Base-by-base conservation (phyloP, 2,888 invertebrate genomes). In the Heliconius sara region DNA sequence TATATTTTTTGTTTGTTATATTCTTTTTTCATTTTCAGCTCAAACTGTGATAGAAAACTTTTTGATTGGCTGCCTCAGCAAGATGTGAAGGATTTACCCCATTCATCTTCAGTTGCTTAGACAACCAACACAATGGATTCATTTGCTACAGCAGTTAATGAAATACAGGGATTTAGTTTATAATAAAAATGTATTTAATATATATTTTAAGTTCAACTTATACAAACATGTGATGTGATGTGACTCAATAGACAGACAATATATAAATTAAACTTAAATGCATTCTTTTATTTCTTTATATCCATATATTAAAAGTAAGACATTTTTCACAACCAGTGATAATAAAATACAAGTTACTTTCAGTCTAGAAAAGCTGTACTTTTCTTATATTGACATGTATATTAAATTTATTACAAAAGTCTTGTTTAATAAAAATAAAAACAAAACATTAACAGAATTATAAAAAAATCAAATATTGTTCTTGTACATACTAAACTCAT, bases 11-110 rank as follows among this genome's bases (percentile, higher is more conserved):
- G 30, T 30, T 30, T 70, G 10, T 66, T 68, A 39, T 22, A 66
- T 25, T 34, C 73, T 27, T n/a, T 85, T 83, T 87, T 88, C n/a
- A 88, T 86, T 96, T 95, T 85, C 96, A 96, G 97, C 97, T 52
- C 97, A 97, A 95, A 96, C 97, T 84, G 97, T 97, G 85, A 96
- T 98, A 88, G 97, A 97, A 91, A 97, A 97, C 90, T 96, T 96
- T 91, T 93, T 97, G 85, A 95, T 97, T 85, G 96, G 96, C 87
- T 95, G 94, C 89, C 93, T 95, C 88, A 93, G 94, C 89, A 95
- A 95, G 89, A 92, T 94, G 89, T 95, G 88, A 94, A 91, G 83
- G 85, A 85, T 79, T 83, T 77, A 84, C 85, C 83, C 86, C 86
- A 88, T 88, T 89, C 88, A 89, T 88, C 85, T 92, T 93, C 88